A percentile compares a stretch with the other conserved stretches of the same genome.
Evolutionary conservation across 2,113 vertebrate genomes (phyloP).

Genomic region (Osmerus eperlanus): DNA sequence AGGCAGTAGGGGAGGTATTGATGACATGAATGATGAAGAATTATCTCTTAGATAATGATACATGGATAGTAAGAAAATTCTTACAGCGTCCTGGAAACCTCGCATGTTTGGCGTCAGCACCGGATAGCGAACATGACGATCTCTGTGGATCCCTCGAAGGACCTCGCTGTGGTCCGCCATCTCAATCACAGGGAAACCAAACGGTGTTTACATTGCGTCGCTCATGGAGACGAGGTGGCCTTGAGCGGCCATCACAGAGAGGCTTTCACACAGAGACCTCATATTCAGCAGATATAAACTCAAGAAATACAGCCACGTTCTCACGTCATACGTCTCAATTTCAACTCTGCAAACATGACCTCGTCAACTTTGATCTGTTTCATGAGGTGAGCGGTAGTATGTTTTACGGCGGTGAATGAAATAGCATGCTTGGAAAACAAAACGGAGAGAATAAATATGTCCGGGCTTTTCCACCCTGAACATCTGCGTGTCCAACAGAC

Average conservation of each 20-base stretch:
- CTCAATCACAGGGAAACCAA: constrained; percentile 66
- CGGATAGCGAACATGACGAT: constrained; percentile 82
- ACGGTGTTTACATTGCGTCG: constrained; percentile 17
- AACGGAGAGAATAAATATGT: constrained; percentile 12
- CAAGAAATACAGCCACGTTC: background rate
- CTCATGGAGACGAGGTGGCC: no score
- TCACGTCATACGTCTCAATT: background rate
- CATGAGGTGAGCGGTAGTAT: constrained; percentile 14
- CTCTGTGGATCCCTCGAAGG: constrained; percentile 79
- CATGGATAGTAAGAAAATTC: constrained; percentile 45
- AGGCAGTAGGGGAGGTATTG: background rate
- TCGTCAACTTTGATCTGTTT: constrained; percentile 10
- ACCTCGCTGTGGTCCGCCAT: constrained; percentile 94
- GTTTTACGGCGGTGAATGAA: constrained; percentile 27
- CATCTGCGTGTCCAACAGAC: constrained; percentile 26
- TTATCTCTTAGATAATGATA: no score
- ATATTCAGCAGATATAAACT: background rate
- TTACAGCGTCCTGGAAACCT: constrained; percentile 90
- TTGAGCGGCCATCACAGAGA: no score
- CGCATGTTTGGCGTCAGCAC: constrained; percentile 92
- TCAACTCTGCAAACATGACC: background rate
- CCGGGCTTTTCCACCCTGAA: constrained; percentile 23
- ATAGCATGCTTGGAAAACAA: background rate
- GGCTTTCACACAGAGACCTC: background rate
- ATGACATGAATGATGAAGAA: constrained; percentile 21